phyloP scores from a whole-genome alignment of 1,140 invertebrate species.

The Sarcophaga bullata region DNA sequence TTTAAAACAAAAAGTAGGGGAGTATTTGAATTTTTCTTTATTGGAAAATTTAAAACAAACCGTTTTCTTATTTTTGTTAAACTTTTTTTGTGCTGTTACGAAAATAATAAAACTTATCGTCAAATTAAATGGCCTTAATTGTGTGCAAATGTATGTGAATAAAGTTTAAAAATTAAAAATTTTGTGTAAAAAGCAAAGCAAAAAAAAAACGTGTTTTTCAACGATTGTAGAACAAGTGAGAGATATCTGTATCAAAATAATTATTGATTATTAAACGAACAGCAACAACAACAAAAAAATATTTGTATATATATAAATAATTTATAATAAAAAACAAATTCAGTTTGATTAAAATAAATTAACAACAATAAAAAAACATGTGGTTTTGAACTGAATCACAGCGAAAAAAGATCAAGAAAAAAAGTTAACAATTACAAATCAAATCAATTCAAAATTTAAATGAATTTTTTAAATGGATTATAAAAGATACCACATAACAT shows the following conservation, averaged over 20 bases:
- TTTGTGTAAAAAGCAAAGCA: not conserved
- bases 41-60: not conserved
- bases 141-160: not conserved
- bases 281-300: not conserved
- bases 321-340: not conserved
- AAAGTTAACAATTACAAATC: constrained; percentile 5
- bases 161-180: not conserved
- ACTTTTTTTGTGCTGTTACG: not conserved
- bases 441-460: constrained; percentile 4
- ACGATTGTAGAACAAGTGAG: constrained; percentile 14
- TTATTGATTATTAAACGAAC: not conserved
- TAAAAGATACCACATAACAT: not conserved
- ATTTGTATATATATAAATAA: not conserved
- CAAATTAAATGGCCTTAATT: not conserved
- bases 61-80: not conserved
- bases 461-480: not conserved
- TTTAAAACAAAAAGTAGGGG: constrained; percentile 4
- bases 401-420: not conserved
- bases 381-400: constrained; percentile 22
- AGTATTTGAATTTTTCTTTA: constrained; percentile 19
- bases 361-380: constrained; percentile 24
- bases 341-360: not conserved
- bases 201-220: constrained; percentile 35
- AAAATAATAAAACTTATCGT: not conserved
- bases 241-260: not conserved